Percentiles rank a stretch among this genome's conserved stretches.
Evolutionary conservation across 2,888 invertebrate genomes (phyloP).

Genomic region (Strigamia transsilvanica): DNA sequence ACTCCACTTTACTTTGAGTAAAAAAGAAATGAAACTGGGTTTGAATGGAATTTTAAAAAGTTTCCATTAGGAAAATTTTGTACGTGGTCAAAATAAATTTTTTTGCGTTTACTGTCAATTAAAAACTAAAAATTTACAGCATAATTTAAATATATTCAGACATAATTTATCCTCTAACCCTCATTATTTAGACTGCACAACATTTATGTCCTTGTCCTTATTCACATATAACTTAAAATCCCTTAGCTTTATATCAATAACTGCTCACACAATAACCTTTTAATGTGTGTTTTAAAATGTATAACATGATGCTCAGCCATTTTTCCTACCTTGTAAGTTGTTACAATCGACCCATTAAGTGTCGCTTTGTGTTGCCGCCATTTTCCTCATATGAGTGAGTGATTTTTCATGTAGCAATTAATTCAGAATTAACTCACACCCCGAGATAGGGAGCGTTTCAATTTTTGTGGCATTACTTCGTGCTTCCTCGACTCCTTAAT

Average conservation of each 20-base stretch:
- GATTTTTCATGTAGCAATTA: constrained; percentile 49
- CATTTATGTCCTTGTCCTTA: neutral
- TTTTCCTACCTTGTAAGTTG: constrained; percentile 41
- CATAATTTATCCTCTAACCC: neutral
- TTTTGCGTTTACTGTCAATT: neutral
- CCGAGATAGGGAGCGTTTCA: constrained; percentile 46
- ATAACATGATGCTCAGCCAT: constrained; percentile 27
- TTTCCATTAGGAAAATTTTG: neutral
- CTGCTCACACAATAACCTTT: neutral
- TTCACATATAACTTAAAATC: neutral
- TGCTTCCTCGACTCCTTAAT: constrained; percentile 24
- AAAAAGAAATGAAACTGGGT: neutral
- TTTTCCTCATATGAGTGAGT: constrained; percentile 36
- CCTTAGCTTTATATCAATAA: neutral
- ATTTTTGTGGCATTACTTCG: constrained; percentile 36
- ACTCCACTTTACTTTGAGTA: neutral
- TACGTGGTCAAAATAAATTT: neutral
- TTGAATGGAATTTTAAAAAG: neutral
- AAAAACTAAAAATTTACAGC: too few species aligned
- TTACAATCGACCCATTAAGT: constrained; percentile 43
- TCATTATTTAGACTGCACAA: neutral
- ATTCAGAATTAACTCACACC: constrained; percentile 47
- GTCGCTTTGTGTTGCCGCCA: constrained; percentile 37
- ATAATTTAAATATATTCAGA: neutral
- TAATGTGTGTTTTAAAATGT: constrained; percentile 35